Evolutionary conservation across 2,888 invertebrate species (phyloP).

Genomic region (Aethes cnicana): DNA sequence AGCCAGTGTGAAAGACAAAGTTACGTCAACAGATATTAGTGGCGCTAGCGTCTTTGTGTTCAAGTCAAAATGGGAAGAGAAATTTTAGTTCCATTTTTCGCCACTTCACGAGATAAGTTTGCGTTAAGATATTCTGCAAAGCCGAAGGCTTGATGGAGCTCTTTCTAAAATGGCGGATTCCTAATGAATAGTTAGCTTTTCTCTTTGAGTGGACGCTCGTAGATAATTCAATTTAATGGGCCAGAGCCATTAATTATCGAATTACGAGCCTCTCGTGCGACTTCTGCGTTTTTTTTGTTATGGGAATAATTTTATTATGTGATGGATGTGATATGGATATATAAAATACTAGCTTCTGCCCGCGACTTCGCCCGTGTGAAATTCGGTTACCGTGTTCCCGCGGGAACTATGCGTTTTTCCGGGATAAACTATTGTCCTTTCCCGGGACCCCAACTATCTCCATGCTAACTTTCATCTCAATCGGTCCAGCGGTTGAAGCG

Average conservation of each 20-base stretch:
- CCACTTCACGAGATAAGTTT: not conserved
- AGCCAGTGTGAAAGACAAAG: not conserved
- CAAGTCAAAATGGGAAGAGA: not conserved
- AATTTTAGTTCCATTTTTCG: not conserved
- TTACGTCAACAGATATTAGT: not conserved
- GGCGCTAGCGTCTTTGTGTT: not conserved
- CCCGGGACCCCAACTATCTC: too few species aligned
- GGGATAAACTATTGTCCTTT: too few species aligned
- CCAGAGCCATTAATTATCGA: constrained; percentile 71
- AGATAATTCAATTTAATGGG: constrained; percentile 80
- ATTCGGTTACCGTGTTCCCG: too few species aligned
- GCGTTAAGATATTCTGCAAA: not conserved
- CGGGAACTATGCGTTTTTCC: too few species aligned
- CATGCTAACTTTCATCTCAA: too few species aligned
- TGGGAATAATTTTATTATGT: too few species aligned
- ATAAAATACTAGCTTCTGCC: too few species aligned
- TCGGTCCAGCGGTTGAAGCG: too few species aligned
- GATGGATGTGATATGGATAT: not conserved
- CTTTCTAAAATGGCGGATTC: constrained; percentile 46
- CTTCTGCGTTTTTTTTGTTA: constrained; percentile 41
- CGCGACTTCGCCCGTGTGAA: too few species aligned
- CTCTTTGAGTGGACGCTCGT: constrained; percentile 74
- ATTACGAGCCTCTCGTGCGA: constrained; percentile 58
- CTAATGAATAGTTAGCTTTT: constrained; percentile 77
- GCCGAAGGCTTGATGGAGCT: constrained; percentile 35